These are phyloP conservation scores for Drosophila melanogaster DNA, from an alignment of 1,140 invertebrate genomes.

Conservation along the genomic window DNA sequence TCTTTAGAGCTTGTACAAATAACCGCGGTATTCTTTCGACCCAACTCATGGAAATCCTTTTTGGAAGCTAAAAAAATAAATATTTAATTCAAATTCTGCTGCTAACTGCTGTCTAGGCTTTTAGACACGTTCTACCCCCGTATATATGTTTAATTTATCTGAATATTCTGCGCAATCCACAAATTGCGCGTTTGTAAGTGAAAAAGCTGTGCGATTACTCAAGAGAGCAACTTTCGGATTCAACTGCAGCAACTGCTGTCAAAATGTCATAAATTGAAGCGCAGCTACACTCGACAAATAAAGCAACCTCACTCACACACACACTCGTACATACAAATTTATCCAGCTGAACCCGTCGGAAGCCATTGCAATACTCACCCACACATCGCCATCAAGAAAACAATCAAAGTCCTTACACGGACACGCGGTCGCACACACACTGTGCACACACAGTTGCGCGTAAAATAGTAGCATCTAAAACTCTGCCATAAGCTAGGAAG, in stretches of 20 bases:
- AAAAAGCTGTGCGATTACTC: constrained; percentile 80
- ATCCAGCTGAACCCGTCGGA: constrained; percentile 28
- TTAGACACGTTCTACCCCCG: background rate
- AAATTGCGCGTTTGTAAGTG: constrained; percentile 75
- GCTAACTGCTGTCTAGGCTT: constrained; percentile 20
- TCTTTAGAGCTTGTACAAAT: background rate
- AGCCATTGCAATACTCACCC: constrained; percentile 43
- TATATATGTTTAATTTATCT: constrained; percentile 1
- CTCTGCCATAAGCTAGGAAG: constrained; percentile 23
- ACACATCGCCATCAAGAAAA: constrained; percentile 41
- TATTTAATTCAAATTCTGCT: constrained; percentile 32
- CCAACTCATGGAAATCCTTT: constrained; percentile 12
- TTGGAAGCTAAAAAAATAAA: constrained; percentile 12
- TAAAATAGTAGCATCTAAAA: constrained; percentile 25
- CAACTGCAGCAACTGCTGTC: constrained; percentile 82
- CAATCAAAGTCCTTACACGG: constrained; percentile 46
- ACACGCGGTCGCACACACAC: constrained; percentile 9
- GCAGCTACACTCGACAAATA: constrained; percentile 47
- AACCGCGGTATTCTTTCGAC: background rate
- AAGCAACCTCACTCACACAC: constrained; percentile 9
- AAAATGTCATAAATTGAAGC: constrained; percentile 82
- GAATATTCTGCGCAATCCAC: constrained; percentile 55
- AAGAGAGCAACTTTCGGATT: constrained; percentile 78
- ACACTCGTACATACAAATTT: constrained; percentile 2
- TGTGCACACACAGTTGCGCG: constrained; percentile 4